Base-by-base conservation (phyloP, 2,888 invertebrate genomes). In the Trichogramma evanescens region DNA sequence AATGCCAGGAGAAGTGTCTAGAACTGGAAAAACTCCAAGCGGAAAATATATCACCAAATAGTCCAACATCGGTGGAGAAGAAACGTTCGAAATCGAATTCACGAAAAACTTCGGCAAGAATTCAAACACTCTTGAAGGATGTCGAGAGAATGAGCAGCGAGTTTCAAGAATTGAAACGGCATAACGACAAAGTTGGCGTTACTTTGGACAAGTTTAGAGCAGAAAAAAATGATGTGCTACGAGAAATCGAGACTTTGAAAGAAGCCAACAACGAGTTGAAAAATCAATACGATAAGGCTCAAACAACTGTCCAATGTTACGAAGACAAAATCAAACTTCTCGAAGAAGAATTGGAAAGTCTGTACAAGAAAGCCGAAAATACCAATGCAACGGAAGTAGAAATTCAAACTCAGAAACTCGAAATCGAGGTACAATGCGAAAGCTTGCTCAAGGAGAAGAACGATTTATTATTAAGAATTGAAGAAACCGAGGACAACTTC, bases 21-120 rank as follows among this genome's bases (percentile, higher is more conserved):
- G 73, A 74, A 45, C 60, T 73, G 3, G 74, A 73, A 41, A 69
- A 67, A 46, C 51, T 74, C 7, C 69, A 72, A 7, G 8, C 49
- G 4, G 61, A 65, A 3, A 60, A 54, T 3, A 58, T 39, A 48
- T 43, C 59, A 4, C 44, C 44, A 9, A 9, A 4, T 5, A 49
- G 41, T 6, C 43, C 54, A 9, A 13, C 43, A 8, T 6, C 43
- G 3, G 42, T 50, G 39, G 56, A 61, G 4, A 41, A 59, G 56
- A 50, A 54, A 40, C 51, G 10, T 5, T n/a, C 41, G 0, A 50
- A 64, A 26, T 40, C 44, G 1, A 63, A 56, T 5, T 9, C 48
- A 48, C 66, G 62, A 8, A 65, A 59, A 43, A 66, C 59, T 43
- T 54, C 39, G 4, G 6, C 5, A 70, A 68, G 62, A 61, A 71